phyloP scores from a whole-genome alignment of 2,797 vertebrate genomes.

The Gymnocypris eckloni region DNA sequence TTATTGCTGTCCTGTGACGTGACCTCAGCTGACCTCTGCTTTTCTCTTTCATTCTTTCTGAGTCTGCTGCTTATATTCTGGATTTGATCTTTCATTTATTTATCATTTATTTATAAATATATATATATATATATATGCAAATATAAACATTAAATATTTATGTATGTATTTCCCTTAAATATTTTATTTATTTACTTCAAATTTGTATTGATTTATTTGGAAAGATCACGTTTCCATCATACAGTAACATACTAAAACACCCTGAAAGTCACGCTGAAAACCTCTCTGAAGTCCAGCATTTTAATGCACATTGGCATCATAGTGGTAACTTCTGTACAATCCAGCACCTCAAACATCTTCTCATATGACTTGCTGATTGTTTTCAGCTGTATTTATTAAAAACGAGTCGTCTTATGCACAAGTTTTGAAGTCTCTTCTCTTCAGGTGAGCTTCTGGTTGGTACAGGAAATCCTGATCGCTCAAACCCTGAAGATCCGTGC shows the following conservation, averaged over 20 bases:
- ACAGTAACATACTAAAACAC: neutral
- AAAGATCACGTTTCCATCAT: neutral
- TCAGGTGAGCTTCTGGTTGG: slow-evolving; percentile 98
- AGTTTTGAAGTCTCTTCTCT: neutral
- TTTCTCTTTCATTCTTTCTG: neutral
- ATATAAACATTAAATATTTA: neutral
- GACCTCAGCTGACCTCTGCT: slow-evolving; percentile 6
- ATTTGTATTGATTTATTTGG: neutral
- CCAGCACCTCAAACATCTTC: neutral
- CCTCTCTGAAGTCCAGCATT: neutral
- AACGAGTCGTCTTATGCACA: neutral
- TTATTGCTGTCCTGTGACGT: neutral
- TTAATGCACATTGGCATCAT: neutral
- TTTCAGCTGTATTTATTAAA: neutral
- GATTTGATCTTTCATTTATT: neutral
- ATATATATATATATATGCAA: too few relatives aligned
- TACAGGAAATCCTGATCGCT: slow-evolving; percentile 94
- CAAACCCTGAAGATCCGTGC: slow-evolving; percentile 97
- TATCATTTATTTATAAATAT: neutral
- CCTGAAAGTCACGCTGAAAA: too few relatives aligned
- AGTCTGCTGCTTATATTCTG: neutral
- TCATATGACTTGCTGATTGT: neutral
- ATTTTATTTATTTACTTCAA: neutral
- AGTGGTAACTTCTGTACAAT: neutral
- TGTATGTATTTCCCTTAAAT: neutral